Conservation (phyloP, 1,140 invertebrate genomes). For the Protaetia brevitarsis region DNA sequence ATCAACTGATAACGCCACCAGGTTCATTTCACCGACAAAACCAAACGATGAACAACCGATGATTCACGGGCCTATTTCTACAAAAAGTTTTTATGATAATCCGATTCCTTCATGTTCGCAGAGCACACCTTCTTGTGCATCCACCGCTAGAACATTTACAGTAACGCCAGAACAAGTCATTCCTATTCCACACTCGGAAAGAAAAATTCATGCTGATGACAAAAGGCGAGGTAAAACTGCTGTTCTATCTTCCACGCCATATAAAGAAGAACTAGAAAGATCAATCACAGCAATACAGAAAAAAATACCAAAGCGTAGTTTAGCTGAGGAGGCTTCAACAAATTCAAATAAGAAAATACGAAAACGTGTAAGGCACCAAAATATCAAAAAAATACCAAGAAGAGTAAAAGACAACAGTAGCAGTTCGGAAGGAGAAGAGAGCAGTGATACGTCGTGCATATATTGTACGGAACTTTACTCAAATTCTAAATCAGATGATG, state of each 20-base stretch:
- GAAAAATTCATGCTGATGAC: constrained; percentile 6
- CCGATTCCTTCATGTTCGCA: too few relatives aligned
- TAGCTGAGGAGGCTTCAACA: not conserved
- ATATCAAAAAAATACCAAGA: too few relatives aligned
- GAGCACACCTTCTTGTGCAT: not conserved
- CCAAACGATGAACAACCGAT: too few relatives aligned
- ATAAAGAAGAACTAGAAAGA: not conserved
- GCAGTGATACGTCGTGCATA: too few relatives aligned
- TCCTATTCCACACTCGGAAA: not conserved
- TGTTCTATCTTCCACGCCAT: not conserved
- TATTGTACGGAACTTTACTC: too few relatives aligned
- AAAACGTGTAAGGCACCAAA: not conserved
- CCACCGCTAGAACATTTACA: not conserved
- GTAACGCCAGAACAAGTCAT: not conserved
- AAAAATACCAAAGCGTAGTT: not conserved
- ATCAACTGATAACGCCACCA: not conserved
- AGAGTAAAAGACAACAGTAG: too few relatives aligned
- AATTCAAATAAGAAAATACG: not conserved
- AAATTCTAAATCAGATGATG: too few relatives aligned
- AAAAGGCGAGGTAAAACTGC: constrained; percentile 6
- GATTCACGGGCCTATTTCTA: too few relatives aligned
- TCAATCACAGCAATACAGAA: not conserved
- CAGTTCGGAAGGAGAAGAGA: too few relatives aligned
- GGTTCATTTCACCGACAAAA: constrained; percentile 1
- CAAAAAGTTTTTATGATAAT: too few relatives aligned